A percentile compares a stretch with the other conserved stretches of the same genome.
Conservation (phyloP, 1,140 invertebrate species). For the Diprion similis region DNA sequence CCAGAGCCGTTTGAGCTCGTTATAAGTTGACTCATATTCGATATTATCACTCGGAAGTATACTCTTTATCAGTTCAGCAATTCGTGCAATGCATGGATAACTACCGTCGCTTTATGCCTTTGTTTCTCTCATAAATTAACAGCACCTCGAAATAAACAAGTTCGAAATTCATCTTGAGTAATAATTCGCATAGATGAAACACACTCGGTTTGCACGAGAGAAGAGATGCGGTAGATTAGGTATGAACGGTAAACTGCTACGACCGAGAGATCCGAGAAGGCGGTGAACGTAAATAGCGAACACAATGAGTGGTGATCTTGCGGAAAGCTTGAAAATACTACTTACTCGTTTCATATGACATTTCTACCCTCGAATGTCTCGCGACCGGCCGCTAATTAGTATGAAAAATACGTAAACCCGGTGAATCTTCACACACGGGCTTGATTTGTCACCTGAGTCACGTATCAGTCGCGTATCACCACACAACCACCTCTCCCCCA, state of each 20-base stretch:
- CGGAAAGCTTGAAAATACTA: slow-evolving; percentile 7
- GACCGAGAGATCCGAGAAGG: background rate
- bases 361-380: slow-evolving; percentile 24
- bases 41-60: background rate
- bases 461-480: slow-evolving; percentile 17
- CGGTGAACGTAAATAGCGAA: background rate
- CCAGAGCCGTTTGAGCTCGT: background rate
- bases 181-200: too few relatives aligned
- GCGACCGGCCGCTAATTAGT: background rate
- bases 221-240: background rate
- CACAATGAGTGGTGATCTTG: slow-evolving; percentile 4
- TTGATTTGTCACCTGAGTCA: slow-evolving; percentile 28
- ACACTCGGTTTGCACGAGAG: too few relatives aligned
- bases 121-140: too few relatives aligned
- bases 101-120: too few relatives aligned
- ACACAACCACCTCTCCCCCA: slow-evolving; percentile 30
- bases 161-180: too few relatives aligned
- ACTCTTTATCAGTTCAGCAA: too few relatives aligned
- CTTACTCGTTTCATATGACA: slow-evolving; percentile 55
- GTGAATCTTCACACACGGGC: slow-evolving; percentile 8
- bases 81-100: too few relatives aligned
- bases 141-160: too few relatives aligned
- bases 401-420: slow-evolving; percentile 12
- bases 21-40: background rate
- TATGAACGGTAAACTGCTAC: background rate